Base-by-base conservation (phyloP, 2,113 vertebrate genomes). In the Isichthys henryi region DNA sequence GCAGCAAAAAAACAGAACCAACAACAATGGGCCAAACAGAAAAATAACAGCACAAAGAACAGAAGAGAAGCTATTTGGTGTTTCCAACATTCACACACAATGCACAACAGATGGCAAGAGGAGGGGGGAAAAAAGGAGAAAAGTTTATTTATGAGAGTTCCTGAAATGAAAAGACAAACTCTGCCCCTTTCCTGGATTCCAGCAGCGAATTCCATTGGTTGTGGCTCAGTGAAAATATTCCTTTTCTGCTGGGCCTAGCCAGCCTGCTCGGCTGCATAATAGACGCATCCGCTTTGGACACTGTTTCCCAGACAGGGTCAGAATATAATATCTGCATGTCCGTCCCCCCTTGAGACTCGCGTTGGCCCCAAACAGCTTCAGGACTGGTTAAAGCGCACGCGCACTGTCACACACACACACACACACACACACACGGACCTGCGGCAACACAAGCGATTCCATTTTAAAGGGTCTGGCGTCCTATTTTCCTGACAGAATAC, bases 261-360 rank as follows among this genome's bases (percentile, higher is more conserved):
- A 31, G 85, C 85, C 21, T 2, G 49, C 23, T 5, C 21, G 11
- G 35, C 31, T 56, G 90, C 87, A 91, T 91, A 91, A 91, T 88
- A 91, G 90, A 70, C 90, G 89, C 92, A 91, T 92, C 92, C 90
- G 90, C 89, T 91, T 91, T 90, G 91, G 90, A 91, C 89, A 88
- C 88, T 70, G 89, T 46, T 43, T 91, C 91, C 90, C 92, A 89
- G 86, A 92, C 89, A 90, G 88, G 87, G 83, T 88, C 88, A 91
- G 90, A 92, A 92, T 92, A 92, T 88, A 91, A 92, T 90, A 90
- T 53, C 85, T 86, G 84, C 84, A 31, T n/a, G 23, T n/a, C 84
- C 23, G 1, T 46, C 31, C 84, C 48, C 50, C 85, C 19, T 19
- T 46, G 45, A 48, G 83, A 87, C 49, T 53, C 4, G 11, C 0